Conservation (phyloP, 2,113 vertebrate species). For the Prionailurus viverrinus region DNA sequence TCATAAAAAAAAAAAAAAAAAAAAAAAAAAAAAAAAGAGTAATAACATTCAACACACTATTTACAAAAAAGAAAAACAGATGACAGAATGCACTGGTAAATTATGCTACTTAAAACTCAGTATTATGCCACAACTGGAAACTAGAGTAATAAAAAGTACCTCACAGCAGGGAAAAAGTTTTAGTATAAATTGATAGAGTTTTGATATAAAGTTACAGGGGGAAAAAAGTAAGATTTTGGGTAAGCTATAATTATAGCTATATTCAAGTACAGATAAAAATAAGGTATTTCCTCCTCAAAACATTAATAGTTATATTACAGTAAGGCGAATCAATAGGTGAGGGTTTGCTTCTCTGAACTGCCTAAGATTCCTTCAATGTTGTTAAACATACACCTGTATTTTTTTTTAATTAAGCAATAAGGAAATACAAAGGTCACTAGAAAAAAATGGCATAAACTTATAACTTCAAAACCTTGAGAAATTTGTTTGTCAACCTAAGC, state of each 20-base stretch:
- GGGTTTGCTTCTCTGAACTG: not conserved
- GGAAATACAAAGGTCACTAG: not conserved
- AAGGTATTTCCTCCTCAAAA: not conserved
- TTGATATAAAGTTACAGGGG: not conserved
- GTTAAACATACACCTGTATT: not conserved
- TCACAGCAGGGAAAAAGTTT: not conserved
- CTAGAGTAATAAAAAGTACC: not conserved
- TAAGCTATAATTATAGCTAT: not conserved
- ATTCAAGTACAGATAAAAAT: not conserved
- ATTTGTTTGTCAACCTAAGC: not conserved
- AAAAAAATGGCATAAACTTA: not conserved
- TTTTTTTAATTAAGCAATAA: not conserved
- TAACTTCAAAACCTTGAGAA: not conserved
- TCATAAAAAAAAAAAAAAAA: no score
- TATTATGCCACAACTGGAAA: constrained; percentile 30
- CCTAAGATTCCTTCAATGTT: not conserved
- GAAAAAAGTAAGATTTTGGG: not conserved
- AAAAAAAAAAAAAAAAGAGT: no score
- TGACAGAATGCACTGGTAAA: not conserved
- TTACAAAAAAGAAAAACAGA: not conserved
- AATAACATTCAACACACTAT: not conserved
- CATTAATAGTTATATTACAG: not conserved
- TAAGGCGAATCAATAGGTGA: not conserved
- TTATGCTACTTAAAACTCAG: not conserved
- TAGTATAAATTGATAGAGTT: not conserved